phyloP scores from a whole-genome alignment of 2,888 invertebrate genomes.

The Cephonodes hylas region DNA sequence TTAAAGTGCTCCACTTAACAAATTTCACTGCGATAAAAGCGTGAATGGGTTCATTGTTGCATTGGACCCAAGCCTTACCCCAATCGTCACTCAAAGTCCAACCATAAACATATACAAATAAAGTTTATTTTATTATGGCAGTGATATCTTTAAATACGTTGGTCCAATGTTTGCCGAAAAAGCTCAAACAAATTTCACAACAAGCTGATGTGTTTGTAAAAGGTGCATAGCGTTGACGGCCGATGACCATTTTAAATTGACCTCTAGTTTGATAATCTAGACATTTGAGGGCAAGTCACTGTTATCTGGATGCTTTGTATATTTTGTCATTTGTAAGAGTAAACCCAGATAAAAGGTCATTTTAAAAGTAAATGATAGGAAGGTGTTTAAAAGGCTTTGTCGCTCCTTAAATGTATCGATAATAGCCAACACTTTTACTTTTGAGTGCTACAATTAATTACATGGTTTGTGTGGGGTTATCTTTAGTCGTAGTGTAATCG shows the following conservation, averaged over 20 bases:
- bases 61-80: not conserved
- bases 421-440: constrained; percentile 37
- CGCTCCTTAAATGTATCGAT: constrained; percentile 14
- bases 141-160: constrained; percentile 10
- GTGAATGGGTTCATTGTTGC: not conserved
- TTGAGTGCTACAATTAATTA: constrained; percentile 37
- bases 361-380: constrained; percentile 56
- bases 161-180: constrained; percentile 39
- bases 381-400: constrained; percentile 39
- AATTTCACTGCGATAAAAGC: constrained; percentile 9
- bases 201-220: constrained; percentile 49
- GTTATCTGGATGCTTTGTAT: constrained; percentile 23
- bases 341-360: constrained; percentile 35
- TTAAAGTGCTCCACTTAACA: constrained; percentile 6
- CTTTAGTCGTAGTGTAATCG: not conserved
- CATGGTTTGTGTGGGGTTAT: not conserved
- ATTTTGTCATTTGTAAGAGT: constrained; percentile 53
- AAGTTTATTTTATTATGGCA: not conserved
- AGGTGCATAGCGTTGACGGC: constrained; percentile 47
- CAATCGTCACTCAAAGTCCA: not conserved
- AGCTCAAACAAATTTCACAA: constrained; percentile 49
- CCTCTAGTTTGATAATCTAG: constrained; percentile 14
- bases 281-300: not conserved
- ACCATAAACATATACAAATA: not conserved
- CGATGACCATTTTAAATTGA: constrained; percentile 34